These are phyloP conservation scores for Montipora foliosa DNA, from an alignment of 64 coral and sea anemone genomes.

Conservation along the genomic window DNA sequence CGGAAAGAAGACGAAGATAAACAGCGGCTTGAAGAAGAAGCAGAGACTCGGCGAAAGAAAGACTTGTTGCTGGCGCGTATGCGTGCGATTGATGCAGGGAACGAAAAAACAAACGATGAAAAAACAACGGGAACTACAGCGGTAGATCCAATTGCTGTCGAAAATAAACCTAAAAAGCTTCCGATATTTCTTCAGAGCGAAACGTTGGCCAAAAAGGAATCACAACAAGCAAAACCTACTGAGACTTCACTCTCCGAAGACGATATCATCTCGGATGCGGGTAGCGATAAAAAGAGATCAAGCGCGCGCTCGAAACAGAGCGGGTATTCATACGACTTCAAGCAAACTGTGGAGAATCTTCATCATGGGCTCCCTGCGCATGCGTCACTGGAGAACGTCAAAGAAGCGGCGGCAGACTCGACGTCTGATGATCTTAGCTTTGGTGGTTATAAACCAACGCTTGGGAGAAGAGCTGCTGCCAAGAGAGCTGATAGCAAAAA, in stretches of 20 bases:
- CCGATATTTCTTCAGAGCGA: constrained; percentile 86
- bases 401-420: not conserved
- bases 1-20: constrained; percentile 68
- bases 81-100: constrained; percentile 74
- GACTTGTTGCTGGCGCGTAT: constrained; percentile 85
- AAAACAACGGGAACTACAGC: not conserved
- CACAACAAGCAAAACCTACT: constrained; percentile 28
- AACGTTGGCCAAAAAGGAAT: constrained; percentile 21
- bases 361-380: constrained; percentile 88
- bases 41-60: constrained; percentile 77
- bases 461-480: constrained; percentile 41
- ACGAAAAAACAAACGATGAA: constrained; percentile 53
- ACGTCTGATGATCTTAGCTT: constrained; percentile 76
- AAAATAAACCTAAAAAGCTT: constrained; percentile 86
- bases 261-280: constrained; percentile 24
- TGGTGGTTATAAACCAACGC: constrained; percentile 82
- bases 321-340: constrained; percentile 79
- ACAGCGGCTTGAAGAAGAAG: constrained; percentile 74
- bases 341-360: constrained; percentile 90
- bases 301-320: constrained; percentile 71
- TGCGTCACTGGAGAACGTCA: constrained; percentile 62
- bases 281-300: constrained; percentile 35
- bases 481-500: constrained; percentile 8
- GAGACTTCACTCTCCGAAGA: constrained; percentile 19
- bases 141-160: not conserved